Evolutionary conservation across 92 coral and sea anemone species (phyloP), one percentile per base, ranked within the genome.

Genomic region (Desmophyllum pertusum): DNA sequence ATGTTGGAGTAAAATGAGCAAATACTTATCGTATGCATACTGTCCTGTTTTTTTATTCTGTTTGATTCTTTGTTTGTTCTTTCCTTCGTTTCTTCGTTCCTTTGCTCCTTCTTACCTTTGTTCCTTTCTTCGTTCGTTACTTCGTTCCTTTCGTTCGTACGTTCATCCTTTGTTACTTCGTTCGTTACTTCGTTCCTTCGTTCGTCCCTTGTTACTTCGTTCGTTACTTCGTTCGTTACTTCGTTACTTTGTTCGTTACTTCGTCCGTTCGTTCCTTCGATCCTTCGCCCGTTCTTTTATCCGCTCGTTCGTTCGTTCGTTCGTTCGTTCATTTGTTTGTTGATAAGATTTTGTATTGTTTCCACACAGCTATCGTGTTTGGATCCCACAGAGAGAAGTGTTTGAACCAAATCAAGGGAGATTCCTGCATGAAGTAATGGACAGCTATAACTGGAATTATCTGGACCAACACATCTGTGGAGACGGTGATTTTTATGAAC

Each of bases 401-500:
- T 92, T 86, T 77, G 89, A 86, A 41, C 75, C 78, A 39, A 76
- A 71, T 61, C 64, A 81, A 69, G 91, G 88, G 10, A 69, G 77
- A 48, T 96, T 96, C 61, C 83, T 84, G 5, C 92, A 90, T 78
- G 95, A 94, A 59, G 94, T 92, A 80, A 76, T 94, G 86, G 91
- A 88, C 85, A 88, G 82, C 57, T 96, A 96, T 75, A 96, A 94
- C 78, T 96, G 99, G 99, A 96, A 96, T 77, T 96, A 96, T 71
- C 85, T 96, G 78, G 99, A 96, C 88, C 99, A 96, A 77, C 90
- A 96, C 75, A 92, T 96, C 30, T 91, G 93, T 36, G 93, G 95
- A 1, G 96, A 93, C 70, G 87, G 57, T 33, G 99, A 94, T 41
- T 96, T 93, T 69, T 64, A 86, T 50, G 88, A 87, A 67, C 80